A percentile compares a stretch with the other conserved stretches of the same genome.
Conservation (phyloP, 1,140 invertebrate genomes). For the Penaeus japonicus region DNA sequence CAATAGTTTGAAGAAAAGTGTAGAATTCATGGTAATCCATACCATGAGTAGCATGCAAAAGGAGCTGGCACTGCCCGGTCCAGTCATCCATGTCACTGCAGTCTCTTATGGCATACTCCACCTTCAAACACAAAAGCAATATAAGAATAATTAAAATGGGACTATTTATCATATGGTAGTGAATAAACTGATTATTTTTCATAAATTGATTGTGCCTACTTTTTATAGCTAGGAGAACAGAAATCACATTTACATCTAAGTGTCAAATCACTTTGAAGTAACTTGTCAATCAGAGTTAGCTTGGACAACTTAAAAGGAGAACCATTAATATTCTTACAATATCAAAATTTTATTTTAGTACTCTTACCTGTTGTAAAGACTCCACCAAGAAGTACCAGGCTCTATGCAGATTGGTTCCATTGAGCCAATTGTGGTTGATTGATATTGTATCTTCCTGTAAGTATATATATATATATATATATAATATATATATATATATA, state of each 20-base stretch:
- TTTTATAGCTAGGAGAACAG: too few relatives aligned
- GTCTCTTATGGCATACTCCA: slow-evolving; percentile 65
- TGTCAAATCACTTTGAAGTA: too few relatives aligned
- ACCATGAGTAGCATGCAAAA: slow-evolving; percentile 83
- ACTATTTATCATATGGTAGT: background rate
- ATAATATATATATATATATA: too few relatives aligned
- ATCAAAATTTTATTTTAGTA: too few relatives aligned
- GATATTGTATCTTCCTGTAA: slow-evolving; percentile 89
- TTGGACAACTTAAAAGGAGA: too few relatives aligned
- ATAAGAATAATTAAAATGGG: background rate
- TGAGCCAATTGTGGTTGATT: slow-evolving; percentile 97
- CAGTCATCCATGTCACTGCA: slow-evolving; percentile 77
- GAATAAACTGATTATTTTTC: too few relatives aligned
- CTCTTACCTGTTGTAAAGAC: slow-evolving; percentile 74
- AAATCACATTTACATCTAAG: too few relatives aligned
- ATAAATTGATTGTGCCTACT: too few relatives aligned
- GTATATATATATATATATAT: slow-evolving; percentile 33
- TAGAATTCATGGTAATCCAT: slow-evolving; percentile 81
- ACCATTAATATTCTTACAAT: too few relatives aligned
- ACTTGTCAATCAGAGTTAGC: too few relatives aligned
- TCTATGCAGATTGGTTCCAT: slow-evolving; percentile 83
- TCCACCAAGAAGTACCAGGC: slow-evolving; percentile 77
- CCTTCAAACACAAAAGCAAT: slow-evolving; percentile 24
- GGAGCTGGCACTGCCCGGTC: slow-evolving; percentile 77
- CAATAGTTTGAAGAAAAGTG: slow-evolving; percentile 74